A percentile compares a stretch with the other conserved stretches of the same genome.
These are phyloP conservation scores for Ernsta delagoae DNA, from an alignment of 2,888 invertebrate genomes.

Conservation along the genomic window DNA sequence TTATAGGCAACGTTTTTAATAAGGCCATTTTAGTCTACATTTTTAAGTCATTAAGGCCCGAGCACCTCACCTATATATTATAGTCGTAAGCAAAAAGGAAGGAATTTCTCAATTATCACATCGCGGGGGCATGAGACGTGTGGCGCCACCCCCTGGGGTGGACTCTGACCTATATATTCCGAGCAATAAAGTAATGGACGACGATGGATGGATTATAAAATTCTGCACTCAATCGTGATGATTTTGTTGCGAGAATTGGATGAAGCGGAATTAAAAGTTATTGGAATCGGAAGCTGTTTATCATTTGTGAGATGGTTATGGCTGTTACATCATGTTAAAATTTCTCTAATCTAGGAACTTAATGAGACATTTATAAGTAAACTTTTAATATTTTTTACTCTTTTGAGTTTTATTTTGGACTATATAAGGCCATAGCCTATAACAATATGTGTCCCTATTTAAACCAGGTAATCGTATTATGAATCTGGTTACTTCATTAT, in stretches of 20 bases:
- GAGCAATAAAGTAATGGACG: slow-evolving; percentile 52
- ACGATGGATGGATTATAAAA: slow-evolving; percentile 34
- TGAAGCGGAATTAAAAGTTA: neutral
- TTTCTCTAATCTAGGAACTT: too few species aligned
- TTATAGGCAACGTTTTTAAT: too few species aligned
- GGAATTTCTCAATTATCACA: slow-evolving; percentile 61
- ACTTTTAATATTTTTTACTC: too few species aligned
- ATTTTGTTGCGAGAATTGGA: neutral
- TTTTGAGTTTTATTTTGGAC: too few species aligned
- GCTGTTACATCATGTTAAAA: too few species aligned
- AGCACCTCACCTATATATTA: slow-evolving; percentile 11
- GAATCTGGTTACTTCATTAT: too few species aligned
- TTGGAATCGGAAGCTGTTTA: neutral
- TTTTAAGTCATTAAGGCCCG: neutral
- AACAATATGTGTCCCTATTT: too few species aligned
- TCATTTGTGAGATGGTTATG: neutral
- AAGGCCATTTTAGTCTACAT: too few species aligned
- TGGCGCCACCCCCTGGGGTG: slow-evolving; percentile 48
- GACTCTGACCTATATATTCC: slow-evolving; percentile 62
- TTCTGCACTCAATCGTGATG: slow-evolving; percentile 15
- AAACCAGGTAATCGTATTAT: too few species aligned
- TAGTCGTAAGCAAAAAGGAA: slow-evolving; percentile 45
- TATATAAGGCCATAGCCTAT: too few species aligned
- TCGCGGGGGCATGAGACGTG: slow-evolving; percentile 61
- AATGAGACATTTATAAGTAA: too few species aligned